A percentile compares a stretch with the other conserved stretches of the same genome.
Evolutionary conservation across 2,113 vertebrate species (phyloP).

Genomic region (Paracanthobrama guichenoti): DNA sequence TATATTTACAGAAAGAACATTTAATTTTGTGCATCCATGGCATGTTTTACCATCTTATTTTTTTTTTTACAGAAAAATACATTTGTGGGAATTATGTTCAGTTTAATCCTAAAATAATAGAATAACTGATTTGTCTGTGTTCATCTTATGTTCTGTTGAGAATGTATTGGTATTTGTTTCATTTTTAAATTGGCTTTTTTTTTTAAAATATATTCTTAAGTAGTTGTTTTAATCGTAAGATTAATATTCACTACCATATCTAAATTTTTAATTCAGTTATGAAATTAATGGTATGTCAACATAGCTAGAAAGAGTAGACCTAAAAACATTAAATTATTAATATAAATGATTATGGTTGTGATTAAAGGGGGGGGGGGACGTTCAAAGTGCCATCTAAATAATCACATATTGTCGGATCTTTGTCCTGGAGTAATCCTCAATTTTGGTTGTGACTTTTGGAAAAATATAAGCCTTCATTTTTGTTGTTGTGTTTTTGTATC

Average conservation of each 20-base stretch:
- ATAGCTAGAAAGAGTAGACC: background rate
- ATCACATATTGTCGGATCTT: background rate
- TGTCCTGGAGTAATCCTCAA: background rate
- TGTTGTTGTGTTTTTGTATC: constrained; percentile 30
- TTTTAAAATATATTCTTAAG: background rate
- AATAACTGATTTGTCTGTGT: background rate
- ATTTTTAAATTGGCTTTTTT: background rate
- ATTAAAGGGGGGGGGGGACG: background rate
- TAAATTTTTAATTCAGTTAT: background rate
- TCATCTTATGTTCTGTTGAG: background rate
- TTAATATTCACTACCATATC: background rate
- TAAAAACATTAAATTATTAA: background rate
- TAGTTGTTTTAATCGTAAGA: background rate
- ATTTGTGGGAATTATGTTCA: background rate
- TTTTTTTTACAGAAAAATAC: constrained; percentile 19
- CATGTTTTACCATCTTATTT: constrained; percentile 3
- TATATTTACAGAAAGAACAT: background rate
- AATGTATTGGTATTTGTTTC: background rate
- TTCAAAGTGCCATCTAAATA: background rate
- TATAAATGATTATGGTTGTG: background rate
- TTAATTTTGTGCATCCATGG: constrained; percentile 5
- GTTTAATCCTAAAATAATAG: background rate
- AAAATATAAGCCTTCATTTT: background rate
- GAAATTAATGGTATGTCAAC: background rate
- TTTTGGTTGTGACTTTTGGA: background rate